These are phyloP conservation scores for Stenurella melanura DNA, from an alignment of 2,888 invertebrate species.

Conservation along the genomic window DNA sequence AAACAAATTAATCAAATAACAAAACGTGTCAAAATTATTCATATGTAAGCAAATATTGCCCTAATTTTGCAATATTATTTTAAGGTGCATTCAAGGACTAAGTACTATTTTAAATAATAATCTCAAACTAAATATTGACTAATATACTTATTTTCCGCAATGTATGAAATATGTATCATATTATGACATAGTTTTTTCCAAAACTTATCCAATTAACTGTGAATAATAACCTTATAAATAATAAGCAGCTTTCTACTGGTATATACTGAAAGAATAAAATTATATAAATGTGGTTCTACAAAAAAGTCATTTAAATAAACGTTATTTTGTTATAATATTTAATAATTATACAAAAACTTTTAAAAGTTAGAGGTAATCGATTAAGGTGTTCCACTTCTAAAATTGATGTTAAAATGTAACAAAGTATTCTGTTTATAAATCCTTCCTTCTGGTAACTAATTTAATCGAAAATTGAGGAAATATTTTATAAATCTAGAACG, in stretches of 20 bases:
- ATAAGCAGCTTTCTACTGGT: conserved; percentile 17
- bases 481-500: too few relatives aligned
- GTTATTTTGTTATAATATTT: background rate
- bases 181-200: conserved; percentile 7
- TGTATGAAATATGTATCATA: background rate
- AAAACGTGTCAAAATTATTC: background rate
- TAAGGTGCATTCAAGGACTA: background rate
- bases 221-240: conserved; percentile 7
- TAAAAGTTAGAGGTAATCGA: background rate
- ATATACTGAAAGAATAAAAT: conserved; percentile 6
- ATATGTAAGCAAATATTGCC: background rate
- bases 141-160: background rate
- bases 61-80: background rate
- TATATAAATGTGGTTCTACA: background rate
- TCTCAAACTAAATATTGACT: conserved; percentile 11
- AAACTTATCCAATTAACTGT: background rate
- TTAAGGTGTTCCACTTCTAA: background rate
- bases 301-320: conserved; percentile 1
- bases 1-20: background rate
- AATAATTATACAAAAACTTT: background rate
- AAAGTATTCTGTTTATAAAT: background rate
- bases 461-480: too few relatives aligned
- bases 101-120: background rate
- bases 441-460: background rate
- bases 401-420: background rate